Evolutionary conservation across 2,113 vertebrate genomes (phyloP).

Genomic region (Boulengeromyrus knoepffleri): DNA sequence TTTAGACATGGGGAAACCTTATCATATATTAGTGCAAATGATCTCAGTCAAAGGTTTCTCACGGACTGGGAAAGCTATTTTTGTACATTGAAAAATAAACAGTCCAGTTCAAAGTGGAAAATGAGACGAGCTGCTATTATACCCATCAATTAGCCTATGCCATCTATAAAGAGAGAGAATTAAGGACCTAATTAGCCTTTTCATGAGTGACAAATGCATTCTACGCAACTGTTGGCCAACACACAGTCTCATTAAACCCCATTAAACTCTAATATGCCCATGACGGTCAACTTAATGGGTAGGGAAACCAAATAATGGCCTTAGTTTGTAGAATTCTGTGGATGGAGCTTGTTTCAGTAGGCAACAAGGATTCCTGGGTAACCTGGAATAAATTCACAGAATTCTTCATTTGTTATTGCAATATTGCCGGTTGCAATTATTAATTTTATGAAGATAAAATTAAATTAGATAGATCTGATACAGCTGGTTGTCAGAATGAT

Average conservation of each 20-base stretch:
- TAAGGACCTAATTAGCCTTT: constrained; percentile 47
- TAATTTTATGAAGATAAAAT: not conserved
- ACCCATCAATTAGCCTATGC: constrained; percentile 50
- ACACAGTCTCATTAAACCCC: constrained; percentile 54
- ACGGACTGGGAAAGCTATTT: not conserved
- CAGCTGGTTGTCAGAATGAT: not conserved
- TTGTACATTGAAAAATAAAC: not conserved
- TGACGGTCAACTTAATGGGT: constrained; percentile 58
- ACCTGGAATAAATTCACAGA: not conserved
- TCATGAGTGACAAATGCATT: constrained; percentile 31
- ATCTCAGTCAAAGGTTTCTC: not conserved
- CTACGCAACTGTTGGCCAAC: constrained; percentile 37
- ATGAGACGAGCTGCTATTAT: constrained; percentile 32
- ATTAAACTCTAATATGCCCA: constrained; percentile 60
- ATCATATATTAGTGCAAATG: not conserved
- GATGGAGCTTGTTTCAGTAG: constrained; percentile 37
- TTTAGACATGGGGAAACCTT: not conserved
- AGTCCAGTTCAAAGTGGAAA: constrained; percentile 31
- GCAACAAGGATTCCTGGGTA: not conserved
- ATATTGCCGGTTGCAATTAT: not conserved
- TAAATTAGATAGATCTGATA: not conserved
- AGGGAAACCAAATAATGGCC: constrained; percentile 52
- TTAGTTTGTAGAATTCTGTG: constrained; percentile 45
- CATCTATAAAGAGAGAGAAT: constrained; percentile 52
- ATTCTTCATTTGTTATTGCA: not conserved